Base-by-base conservation (phyloP, 2,797 vertebrate species). In the Lindbergichthys nudifrons region DNA sequence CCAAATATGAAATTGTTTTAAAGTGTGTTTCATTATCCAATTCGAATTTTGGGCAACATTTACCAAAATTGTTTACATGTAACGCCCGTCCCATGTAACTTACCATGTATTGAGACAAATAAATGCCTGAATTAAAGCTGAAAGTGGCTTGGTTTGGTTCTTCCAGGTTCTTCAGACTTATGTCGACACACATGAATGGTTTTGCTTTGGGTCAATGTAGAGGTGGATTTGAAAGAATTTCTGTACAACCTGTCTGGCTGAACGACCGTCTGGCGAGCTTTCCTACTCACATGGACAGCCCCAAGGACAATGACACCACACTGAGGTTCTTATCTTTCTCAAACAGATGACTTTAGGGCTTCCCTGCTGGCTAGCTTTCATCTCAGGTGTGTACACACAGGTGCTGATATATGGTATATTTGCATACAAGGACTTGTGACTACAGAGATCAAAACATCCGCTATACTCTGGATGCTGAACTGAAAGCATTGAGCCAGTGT, bases 291-390 rank as follows among this genome's bases (percentile, higher is more conserved):
- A 15, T 75, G 57, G 48, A 74, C 0, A 19, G 3, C 65, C 67
- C 65, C 16, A 41, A 77, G 83, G 77, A 74, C 76, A 81, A 62
- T 70, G 76, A 73, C 67, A 61, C 79, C 57, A 45, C 53, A 41
- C 30, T 0, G 41, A 18, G 60, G 18, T 10, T 1, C 60, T 75
- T 86, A 82, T 86, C 84, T 67, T 68, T 72, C 43, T 45, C 70
- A 63, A 77, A 73, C 77, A 61, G 68, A n/a, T 39, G 65, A 46
- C 61, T 3, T 41, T 7, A 69, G 57, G 19, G 3, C 47, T 65
- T 58, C 46, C 58, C 21, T 16, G 15, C 53, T n/a, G 21, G 61
- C 41, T 18, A 41, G 15, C 48, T 21, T 16, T 19, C 16, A 41
- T 71, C 68, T 77, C 58, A 65, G 54, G 57, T 75, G 57, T 75